phyloP scores from a whole-genome alignment of 1,140 invertebrate genomes.

The Pectinophora gossypiella region DNA sequence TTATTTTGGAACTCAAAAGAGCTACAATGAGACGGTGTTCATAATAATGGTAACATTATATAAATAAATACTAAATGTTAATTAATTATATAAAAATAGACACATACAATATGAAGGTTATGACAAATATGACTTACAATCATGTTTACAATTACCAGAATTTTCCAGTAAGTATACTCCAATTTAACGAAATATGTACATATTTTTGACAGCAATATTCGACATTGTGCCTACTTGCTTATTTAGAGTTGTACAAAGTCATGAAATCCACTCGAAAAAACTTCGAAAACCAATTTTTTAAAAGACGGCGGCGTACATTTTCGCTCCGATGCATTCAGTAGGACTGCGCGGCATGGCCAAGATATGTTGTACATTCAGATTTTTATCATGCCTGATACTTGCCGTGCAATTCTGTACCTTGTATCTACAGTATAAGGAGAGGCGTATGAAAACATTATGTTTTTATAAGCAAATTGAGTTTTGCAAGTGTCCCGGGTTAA shows the following conservation, averaged over 20 bases:
- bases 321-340: conserved; percentile 29
- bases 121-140: too few relatives aligned
- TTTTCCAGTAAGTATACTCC: too few relatives aligned
- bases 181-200: too few relatives aligned
- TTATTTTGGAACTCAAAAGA: too few relatives aligned
- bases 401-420: neutral
- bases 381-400: neutral
- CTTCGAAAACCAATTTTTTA: conserved; percentile 33
- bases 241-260: neutral
- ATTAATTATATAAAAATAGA: too few relatives aligned
- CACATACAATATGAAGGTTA: too few relatives aligned
- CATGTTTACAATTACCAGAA: too few relatives aligned
- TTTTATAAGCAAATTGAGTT: conserved; percentile 11
- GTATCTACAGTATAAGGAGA: neutral
- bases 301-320: conserved; percentile 29
- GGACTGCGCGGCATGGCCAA: conserved; percentile 28
- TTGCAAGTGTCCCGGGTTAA: conserved; percentile 35
- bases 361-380: conserved; percentile 5
- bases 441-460: neutral
- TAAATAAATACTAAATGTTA: too few relatives aligned
- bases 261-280: conserved; percentile 12
- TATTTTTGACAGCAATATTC: too few relatives aligned
- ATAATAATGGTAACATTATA: too few relatives aligned
- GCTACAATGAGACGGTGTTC: too few relatives aligned
- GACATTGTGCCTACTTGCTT: too few relatives aligned